Evolutionary conservation across 1,140 invertebrate genomes (phyloP), one percentile per base, ranked within the genome.

Genomic region (Lutraria rhynchaena): DNA sequence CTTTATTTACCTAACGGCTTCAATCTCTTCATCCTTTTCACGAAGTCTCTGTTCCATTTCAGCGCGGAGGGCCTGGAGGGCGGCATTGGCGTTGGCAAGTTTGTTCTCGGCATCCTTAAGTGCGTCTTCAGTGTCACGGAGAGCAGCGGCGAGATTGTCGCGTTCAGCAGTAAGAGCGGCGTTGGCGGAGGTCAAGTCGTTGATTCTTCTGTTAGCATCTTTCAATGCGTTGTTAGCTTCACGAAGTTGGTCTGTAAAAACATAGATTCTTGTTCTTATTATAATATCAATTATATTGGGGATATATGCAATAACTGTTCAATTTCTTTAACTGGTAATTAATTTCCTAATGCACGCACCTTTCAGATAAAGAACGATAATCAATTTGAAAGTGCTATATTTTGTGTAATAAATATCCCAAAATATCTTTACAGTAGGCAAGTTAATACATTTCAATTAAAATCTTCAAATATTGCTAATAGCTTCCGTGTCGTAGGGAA

Each of bases 21-120:
- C 92, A 33, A 93, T 87, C 84, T 93, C 92, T 61, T 92, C 92
- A 53, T 93, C 92, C 88, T 93, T 93, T 80, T 92, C 92, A 57
- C 91, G 82, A 35, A 93, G 91, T 82, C 92, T 88, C 75, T 87
- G 87, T 86, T 92, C 92, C 89, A 93, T 90, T 76, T 93, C 92
- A 53, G 84, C 81, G 33, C 88, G 84, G 69, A 93, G 89, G 70
- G 89, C 87, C 83, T 86, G 85, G 29, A 93, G 90, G 65, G 92
- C 91, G 57, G 86, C 86, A 81, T 91, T 89, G 83, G 92, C 91
- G 63, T 87, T 89, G 49, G 90, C 89, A 53, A 92, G 87, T 84
- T 91, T 90, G 84, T 85, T 85, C 83, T 92, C 92, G 53, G 88
- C 86, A 65, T 93, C 92, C 63, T 81, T 81, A 22, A 92, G 90